Conservation (phyloP, 2,797 vertebrate genomes). For the Huso huso region DNA sequence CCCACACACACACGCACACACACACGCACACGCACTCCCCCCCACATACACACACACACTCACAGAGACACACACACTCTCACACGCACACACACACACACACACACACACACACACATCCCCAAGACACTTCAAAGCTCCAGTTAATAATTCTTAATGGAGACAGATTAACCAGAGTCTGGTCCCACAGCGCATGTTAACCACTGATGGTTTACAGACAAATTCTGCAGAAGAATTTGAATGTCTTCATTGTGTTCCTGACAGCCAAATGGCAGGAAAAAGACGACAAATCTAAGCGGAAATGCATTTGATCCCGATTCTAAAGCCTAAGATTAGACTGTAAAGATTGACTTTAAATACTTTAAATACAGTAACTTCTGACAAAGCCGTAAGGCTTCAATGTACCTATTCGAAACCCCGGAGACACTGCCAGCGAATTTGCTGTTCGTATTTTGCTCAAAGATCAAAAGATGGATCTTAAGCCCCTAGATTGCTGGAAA, state of each 20-base stretch:
- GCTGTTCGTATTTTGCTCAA: too few relatives aligned
- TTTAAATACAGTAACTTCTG: constrained; percentile 49
- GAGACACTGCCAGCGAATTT: too few relatives aligned
- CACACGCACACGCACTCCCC: too few relatives aligned
- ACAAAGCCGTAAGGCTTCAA: too few relatives aligned
- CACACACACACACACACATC: background rate
- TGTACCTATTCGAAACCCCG: too few relatives aligned
- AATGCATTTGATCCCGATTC: background rate
- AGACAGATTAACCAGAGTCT: constrained; percentile 16
- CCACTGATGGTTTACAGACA: constrained; percentile 1
- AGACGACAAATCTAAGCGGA: background rate
- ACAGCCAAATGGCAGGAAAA: background rate
- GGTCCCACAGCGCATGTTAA: constrained; percentile 8
- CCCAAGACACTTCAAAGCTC: constrained; percentile 19
- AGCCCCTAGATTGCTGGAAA: too few relatives aligned
- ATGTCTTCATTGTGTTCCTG: background rate
- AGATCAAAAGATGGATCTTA: too few relatives aligned
- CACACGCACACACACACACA: background rate
- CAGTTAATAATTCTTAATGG: constrained; percentile 27
- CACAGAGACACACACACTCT: background rate
- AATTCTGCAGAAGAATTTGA: constrained; percentile 6
- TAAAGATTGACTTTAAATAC: constrained; percentile 19
- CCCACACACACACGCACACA: constrained; percentile 4
- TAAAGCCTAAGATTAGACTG: background rate
- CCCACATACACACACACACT: too few relatives aligned